These are phyloP conservation scores for Motacilla alba DNA, from an alignment of 2,113 vertebrate genomes.

Conservation along the genomic window DNA sequence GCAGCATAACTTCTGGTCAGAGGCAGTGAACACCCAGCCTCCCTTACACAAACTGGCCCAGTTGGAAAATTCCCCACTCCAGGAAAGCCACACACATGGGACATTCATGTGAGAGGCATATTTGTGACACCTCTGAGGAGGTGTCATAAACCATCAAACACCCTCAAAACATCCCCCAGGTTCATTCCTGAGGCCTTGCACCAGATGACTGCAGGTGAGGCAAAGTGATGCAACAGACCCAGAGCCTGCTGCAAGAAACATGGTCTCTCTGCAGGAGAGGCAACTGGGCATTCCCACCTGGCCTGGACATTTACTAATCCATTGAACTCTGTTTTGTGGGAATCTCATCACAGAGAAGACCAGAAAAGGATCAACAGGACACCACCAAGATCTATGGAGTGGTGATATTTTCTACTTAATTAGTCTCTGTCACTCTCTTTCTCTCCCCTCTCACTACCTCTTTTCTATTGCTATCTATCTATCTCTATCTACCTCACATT, in stretches of 20 bases:
- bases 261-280: not conserved
- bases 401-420: not conserved
- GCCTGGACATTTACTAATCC: not conserved
- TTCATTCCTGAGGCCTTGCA: not conserved
- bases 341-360: not conserved
- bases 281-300: not conserved
- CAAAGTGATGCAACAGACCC: not conserved
- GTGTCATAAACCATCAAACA: not conserved
- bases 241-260: not conserved
- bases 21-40: not conserved
- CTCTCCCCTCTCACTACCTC: not conserved
- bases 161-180: not conserved
- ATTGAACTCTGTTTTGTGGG: not conserved
- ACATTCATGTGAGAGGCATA: not conserved
- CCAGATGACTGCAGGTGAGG: not conserved
- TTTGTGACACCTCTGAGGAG: not conserved
- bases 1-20: accelerated
- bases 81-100: not conserved
- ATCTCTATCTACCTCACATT: not conserved
- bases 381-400: accelerated
- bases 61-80: not conserved
- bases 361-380: not conserved
- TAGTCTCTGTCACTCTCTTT: not conserved
- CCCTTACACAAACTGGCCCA: not conserved
- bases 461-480: not conserved